A percentile compares a stretch with the other conserved stretches of the same genome.
Evolutionary conservation across 2,113 vertebrate genomes (phyloP).

Genomic region (Pseudonaja textilis): DNA sequence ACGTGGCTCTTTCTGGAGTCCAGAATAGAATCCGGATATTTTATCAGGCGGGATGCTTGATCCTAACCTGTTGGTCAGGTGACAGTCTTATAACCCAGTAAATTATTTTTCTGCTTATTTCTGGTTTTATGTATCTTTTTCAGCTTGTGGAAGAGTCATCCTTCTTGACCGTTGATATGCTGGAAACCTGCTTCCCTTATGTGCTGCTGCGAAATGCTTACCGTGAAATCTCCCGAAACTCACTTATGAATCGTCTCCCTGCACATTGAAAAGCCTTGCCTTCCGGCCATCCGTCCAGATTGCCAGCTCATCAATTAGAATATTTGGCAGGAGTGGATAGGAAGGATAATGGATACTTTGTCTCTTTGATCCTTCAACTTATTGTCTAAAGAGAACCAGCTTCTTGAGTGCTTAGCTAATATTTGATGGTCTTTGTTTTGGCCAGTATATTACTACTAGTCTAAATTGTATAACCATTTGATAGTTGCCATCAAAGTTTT

Average conservation of each 20-base stretch:
- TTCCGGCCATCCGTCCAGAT: too few relatives aligned
- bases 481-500: background rate
- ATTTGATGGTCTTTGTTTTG: background rate
- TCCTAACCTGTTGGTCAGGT: background rate
- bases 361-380: background rate
- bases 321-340: background rate
- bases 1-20: background rate
- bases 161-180: constrained; percentile 87
- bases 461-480: background rate
- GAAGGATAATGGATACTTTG: background rate
- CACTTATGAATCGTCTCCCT: constrained; percentile 54
- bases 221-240: constrained; percentile 80
- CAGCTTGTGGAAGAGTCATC: constrained; percentile 89
- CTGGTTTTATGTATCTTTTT: constrained; percentile 22
- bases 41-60: too few relatives aligned
- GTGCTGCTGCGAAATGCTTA: constrained; percentile 89
- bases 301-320: background rate
- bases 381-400: background rate
- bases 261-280: constrained; percentile 40
- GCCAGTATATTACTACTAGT: background rate
- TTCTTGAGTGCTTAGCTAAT: background rate
- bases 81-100: background rate
- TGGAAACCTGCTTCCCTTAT: constrained; percentile 91
- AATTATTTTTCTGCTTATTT: background rate
- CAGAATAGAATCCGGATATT: background rate